Evolutionary conservation across 64 coral and sea anemone species (phyloP).

Genomic region (Stichodactyla mertensii): DNA sequence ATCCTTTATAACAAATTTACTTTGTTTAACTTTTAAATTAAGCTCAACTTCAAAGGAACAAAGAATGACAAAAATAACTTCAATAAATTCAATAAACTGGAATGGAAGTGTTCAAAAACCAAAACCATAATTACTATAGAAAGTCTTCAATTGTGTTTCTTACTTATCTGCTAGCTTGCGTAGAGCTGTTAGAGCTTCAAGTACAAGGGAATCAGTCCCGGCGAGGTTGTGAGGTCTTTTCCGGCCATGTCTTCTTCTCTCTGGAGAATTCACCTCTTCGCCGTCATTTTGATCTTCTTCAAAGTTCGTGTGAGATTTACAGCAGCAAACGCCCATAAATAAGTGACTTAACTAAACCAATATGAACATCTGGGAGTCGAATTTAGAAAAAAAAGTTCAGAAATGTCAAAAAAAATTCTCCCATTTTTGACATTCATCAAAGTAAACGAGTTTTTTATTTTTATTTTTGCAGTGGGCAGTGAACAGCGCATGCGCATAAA

Average conservation of each 20-base stretch:
- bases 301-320: slow-evolving; percentile 47
- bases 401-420: background rate
- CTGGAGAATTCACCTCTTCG: background rate
- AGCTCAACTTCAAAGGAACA: background rate
- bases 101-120: background rate
- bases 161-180: slow-evolving; percentile 91
- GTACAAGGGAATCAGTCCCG: slow-evolving; percentile 64
- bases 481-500: background rate
- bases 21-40: background rate
- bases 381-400: background rate
- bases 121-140: background rate
- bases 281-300: slow-evolving; percentile 16
- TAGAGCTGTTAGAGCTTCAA: slow-evolving; percentile 72
- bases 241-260: slow-evolving; percentile 30
- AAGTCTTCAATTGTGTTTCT: background rate
- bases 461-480: slow-evolving; percentile 6
- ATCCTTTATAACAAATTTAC: background rate
- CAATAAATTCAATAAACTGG: background rate
- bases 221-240: background rate
- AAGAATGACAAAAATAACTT: background rate
- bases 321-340: slow-evolving; percentile 90
- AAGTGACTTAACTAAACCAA: background rate
- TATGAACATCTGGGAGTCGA: background rate
- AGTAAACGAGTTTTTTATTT: background rate
- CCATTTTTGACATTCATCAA: slow-evolving; percentile 1